A percentile compares a stretch with the other conserved stretches of the same genome.
These are phyloP conservation scores for Rhopalosiphum nymphaeae DNA, from an alignment of 2,888 invertebrate genomes.

Conservation along the genomic window DNA sequence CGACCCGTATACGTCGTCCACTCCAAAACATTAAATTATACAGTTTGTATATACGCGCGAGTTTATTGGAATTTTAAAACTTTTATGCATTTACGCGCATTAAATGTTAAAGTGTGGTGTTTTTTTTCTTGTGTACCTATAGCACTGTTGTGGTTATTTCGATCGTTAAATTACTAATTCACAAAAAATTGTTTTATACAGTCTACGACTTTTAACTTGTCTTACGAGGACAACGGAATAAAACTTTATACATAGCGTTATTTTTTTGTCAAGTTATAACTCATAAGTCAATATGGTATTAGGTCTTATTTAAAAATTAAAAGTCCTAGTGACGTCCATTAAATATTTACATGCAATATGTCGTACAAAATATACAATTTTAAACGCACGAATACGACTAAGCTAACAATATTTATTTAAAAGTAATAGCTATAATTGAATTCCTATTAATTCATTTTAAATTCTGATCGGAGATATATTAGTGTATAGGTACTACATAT, in stretches of 20 bases:
- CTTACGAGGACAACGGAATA: neutral
- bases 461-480: neutral
- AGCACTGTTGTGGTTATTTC: neutral
- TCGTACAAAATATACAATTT: neutral
- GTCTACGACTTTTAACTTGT: neutral
- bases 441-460: neutral
- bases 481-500: neutral
- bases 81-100: neutral
- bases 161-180: neutral
- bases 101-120: neutral
- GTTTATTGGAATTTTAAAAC: neutral
- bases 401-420: neutral
- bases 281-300: neutral
- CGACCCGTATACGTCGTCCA: neutral
- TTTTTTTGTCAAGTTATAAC: neutral
- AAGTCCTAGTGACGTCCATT: neutral
- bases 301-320: neutral
- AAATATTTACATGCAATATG: neutral
- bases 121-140: neutral
- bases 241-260: neutral
- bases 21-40: neutral
- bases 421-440: neutral
- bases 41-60: neutral
- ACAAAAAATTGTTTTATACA: neutral
- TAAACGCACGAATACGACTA: neutral